Base-by-base conservation (phyloP, 2,113 vertebrate genomes). In the Hydropotes inermis region DNA sequence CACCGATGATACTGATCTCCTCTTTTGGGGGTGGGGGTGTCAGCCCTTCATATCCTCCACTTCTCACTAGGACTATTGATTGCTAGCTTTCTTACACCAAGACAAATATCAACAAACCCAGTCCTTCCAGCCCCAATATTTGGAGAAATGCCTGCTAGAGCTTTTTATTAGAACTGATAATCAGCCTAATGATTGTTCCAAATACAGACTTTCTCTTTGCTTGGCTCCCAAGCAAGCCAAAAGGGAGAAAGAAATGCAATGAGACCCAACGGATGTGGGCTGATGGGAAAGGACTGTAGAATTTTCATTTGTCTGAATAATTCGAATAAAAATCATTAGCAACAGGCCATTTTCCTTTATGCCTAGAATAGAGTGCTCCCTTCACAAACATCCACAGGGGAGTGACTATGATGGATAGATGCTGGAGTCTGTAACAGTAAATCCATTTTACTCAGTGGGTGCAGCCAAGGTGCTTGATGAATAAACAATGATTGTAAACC, bases 1-100 rank as follows among this genome's bases (percentile, higher is more conserved):
- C 17, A 47, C 14, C 1, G 0, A 15, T 9, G 2, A 17, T 23
- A 1, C 14, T 15, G 1, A 23, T 23, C 10, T n/a, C 84, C 89
- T 15, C 30, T 57, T 54, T 33, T 13, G 54, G 4, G 4, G 27
- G 28, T 11, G 28, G 15, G 50, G 6, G 16, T 57, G 6, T 25
- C 39, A 19, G 74, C 21, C 43, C 15, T 25, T 39, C 36, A 43
- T 28, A 45, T 54, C 14, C 30, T 14, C 10, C 14, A 39, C 17
- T 83, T 17, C 21, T 70, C 39, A 28, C 52, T 4, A 1, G n/a
- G 30, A 55, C 7, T 67, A 5, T 16, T 23, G 21, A 50, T 7
- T 13, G 6, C 1, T 55, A 4, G 50, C 55, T 64, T 55, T 91
- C 17, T 30, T 11, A 17, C 9, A 21, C 45, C 64, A 93, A 43